Percentiles rank a stretch among this genome's conserved stretches.
Evolutionary conservation across 23 tunicate genomes (phyloP).

Genomic region (Trididemnum miniatum): DNA sequence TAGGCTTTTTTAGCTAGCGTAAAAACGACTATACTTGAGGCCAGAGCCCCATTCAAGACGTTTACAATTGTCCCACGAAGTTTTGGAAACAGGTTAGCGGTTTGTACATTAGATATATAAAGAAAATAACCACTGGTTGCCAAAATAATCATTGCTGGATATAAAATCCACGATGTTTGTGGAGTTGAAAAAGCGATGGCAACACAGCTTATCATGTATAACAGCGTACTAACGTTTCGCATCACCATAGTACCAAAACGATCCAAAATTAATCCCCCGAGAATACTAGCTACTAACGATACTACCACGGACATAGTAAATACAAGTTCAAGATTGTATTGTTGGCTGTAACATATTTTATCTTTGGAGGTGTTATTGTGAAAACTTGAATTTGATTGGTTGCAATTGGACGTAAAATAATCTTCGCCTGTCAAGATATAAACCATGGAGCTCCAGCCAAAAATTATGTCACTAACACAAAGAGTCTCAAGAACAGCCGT

Average conservation of each 20-base stretch:
- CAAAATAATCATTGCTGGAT: conserved; percentile 36
- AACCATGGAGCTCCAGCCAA: conserved; percentile 35
- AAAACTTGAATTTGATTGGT: neutral
- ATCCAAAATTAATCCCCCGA: neutral
- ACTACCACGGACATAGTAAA: neutral
- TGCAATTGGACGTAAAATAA: conserved; percentile 22
- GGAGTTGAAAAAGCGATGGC: conserved; percentile 21
- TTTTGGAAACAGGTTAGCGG: conserved; percentile 34
- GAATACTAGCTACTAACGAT: neutral
- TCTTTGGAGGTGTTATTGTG: neutral
- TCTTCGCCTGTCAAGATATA: conserved; percentile 30
- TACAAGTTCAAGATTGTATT: neutral
- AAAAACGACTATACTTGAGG: conserved; percentile 20
- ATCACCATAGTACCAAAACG: neutral
- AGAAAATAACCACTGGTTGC: conserved; percentile 27
- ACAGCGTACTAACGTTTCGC: neutral
- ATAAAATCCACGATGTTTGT: conserved; percentile 40
- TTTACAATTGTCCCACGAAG: conserved; percentile 33
- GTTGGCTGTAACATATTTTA: neutral
- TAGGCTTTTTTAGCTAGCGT: conserved; percentile 13
- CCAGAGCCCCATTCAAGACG: conserved; percentile 39
- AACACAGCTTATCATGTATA: conserved; percentile 28
- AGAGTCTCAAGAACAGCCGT: conserved; percentile 35
- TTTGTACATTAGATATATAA: conserved; percentile 28
- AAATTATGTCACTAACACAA: conserved; percentile 29